Percentiles rank a stretch among this genome's conserved stretches.
Conservation (phyloP, 2,888 invertebrate species). For the Polydrusus cervinus region DNA sequence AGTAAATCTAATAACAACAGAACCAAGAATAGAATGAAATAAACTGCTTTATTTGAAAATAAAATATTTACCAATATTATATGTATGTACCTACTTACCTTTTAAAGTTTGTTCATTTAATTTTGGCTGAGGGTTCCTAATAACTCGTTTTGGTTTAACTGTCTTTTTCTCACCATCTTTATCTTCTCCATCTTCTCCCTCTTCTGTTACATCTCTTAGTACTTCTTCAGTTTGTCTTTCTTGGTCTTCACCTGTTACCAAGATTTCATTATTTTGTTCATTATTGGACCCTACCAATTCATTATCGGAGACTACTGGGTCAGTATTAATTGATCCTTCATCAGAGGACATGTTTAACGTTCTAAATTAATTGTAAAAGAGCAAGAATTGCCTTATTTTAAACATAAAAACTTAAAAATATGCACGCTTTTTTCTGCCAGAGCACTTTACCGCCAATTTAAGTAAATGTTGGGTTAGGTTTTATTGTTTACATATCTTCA, state of each 20-base stretch:
- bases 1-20: too few relatives aligned
- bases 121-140: conserved; percentile 79
- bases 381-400: background rate
- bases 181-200: conserved; percentile 61
- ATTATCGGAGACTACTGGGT: conserved; percentile 54
- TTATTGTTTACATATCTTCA: conserved; percentile 14
- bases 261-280: conserved; percentile 46
- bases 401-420: conserved; percentile 7
- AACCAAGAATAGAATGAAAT: too few relatives aligned
- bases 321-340: conserved; percentile 46
- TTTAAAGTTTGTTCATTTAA: conserved; percentile 82
- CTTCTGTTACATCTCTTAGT: conserved; percentile 53
- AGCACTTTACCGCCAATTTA: conserved; percentile 37
- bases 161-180: conserved; percentile 68
- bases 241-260: conserved; percentile 39
- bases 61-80: too few relatives aligned
- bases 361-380: conserved; percentile 1
- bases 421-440: background rate
- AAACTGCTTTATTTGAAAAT: too few relatives aligned
- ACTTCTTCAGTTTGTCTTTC: conserved; percentile 53
- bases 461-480: conserved; percentile 44
- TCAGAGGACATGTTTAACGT: conserved; percentile 48
- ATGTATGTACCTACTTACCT: conserved; percentile 68
- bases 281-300: conserved; percentile 54
- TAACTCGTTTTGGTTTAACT: conserved; percentile 74